A percentile compares a stretch with the other conserved stretches of the same genome.
Evolutionary conservation across 1,140 invertebrate species (phyloP).

Genomic region (Coelopa frigida): DNA sequence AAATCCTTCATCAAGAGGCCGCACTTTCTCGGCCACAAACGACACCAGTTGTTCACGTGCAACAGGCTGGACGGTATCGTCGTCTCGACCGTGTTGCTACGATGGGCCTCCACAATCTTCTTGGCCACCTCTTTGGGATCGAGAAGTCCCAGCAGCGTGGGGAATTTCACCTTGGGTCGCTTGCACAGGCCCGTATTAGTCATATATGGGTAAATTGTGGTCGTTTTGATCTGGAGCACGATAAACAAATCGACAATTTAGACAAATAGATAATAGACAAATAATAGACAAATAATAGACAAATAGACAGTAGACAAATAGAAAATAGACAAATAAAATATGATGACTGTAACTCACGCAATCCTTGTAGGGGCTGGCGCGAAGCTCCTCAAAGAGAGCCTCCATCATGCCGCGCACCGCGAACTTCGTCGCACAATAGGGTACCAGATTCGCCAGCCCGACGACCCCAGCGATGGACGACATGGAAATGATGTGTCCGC

Average conservation of each 20-base stretch:
- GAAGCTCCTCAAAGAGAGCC: slow-evolving; percentile 59
- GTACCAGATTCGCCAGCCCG: slow-evolving; percentile 64
- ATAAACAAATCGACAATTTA: background rate
- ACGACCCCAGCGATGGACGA: slow-evolving; percentile 71
- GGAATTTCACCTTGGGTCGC: slow-evolving; percentile 66
- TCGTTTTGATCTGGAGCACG: slow-evolving; percentile 64
- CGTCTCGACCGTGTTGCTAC: slow-evolving; percentile 48
- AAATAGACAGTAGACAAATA: background rate
- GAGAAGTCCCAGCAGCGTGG: slow-evolving; percentile 58
- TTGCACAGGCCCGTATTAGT: slow-evolving; percentile 79
- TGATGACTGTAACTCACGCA: slow-evolving; percentile 21
- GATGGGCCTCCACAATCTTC: slow-evolving; percentile 58
- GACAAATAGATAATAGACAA: too few relatives aligned
- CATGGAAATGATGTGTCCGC: slow-evolving; percentile 72
- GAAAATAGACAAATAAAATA: background rate
- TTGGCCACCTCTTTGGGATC: slow-evolving; percentile 58
- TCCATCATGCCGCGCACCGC: slow-evolving; percentile 73
- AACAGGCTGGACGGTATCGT: slow-evolving; percentile 50
- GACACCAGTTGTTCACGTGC: slow-evolving; percentile 38
- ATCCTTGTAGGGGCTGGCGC: slow-evolving; percentile 43
- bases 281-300: background rate
- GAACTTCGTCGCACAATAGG: slow-evolving; percentile 74
- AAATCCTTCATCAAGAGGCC: slow-evolving; percentile 46
- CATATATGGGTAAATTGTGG: slow-evolving; percentile 73
- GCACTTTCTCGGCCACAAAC: slow-evolving; percentile 47